Evolutionary conservation across 2,113 vertebrate genomes (phyloP).

Genomic region (Urocitellus parryii): DNA sequence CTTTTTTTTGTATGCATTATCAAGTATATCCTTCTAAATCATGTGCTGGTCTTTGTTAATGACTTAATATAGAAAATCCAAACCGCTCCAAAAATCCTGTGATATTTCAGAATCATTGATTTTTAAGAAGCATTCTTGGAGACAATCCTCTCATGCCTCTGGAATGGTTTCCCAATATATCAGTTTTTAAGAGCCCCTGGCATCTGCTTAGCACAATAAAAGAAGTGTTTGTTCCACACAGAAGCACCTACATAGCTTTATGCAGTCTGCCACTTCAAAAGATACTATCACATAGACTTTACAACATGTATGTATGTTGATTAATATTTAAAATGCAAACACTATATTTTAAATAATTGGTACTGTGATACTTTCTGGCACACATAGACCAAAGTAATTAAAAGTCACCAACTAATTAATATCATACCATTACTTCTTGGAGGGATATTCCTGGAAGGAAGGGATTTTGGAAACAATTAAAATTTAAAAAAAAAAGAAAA

Average conservation of each 20-base stretch:
- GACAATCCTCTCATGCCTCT: constrained; percentile 62
- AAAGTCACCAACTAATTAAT: not conserved
- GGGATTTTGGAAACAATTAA: not conserved
- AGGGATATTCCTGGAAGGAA: not conserved
- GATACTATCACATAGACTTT: not conserved
- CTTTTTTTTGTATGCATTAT: not conserved
- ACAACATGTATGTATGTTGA: not conserved
- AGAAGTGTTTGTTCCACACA: constrained; percentile 46
- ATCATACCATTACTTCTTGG: not conserved
- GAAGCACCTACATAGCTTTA: constrained; percentile 2
- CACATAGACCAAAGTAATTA: not conserved
- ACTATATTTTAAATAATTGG: not conserved
- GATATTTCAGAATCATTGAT: constrained; percentile 72
- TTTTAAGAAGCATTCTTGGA: constrained; percentile 71
- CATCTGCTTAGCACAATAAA: constrained; percentile 56
- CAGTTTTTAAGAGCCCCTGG: constrained; percentile 54
- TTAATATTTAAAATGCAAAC: not conserved
- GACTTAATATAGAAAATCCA: constrained; percentile 71
- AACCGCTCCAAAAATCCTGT: not conserved
- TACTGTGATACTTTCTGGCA: not conserved
- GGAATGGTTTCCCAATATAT: constrained; percentile 58
- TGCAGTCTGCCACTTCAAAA: not conserved
- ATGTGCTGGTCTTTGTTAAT: constrained; percentile 74
- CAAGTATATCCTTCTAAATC: not conserved
- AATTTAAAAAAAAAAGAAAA: too few species aligned